phyloP scores from a whole-genome alignment of 2,888 invertebrate genomes.

The Coelinius sp. region DNA sequence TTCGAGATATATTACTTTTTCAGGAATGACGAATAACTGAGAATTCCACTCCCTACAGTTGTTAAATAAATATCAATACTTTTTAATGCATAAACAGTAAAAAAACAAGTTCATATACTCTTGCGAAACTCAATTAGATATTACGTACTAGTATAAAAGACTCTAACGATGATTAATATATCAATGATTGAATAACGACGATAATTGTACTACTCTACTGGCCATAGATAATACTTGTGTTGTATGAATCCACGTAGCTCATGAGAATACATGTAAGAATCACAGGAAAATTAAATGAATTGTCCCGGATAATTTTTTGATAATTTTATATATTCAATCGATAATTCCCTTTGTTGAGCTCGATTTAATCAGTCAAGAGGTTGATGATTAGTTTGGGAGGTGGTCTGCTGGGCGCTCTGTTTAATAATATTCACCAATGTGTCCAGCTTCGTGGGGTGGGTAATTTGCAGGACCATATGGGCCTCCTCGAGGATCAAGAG shows the following conservation, averaged over 20 bases:
- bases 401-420: constrained; percentile 55
- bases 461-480: constrained; percentile 73
- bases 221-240: constrained; percentile 10
- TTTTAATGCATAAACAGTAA: neutral
- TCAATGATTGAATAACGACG: neutral
- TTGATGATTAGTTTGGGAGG: constrained; percentile 27
- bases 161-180: neutral
- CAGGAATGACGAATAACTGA: neutral
- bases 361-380: constrained; percentile 39
- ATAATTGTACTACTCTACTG: constrained; percentile 7
- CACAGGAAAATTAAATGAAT: constrained; percentile 10
- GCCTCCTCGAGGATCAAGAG: constrained; percentile 77
- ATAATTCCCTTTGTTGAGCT: too few species aligned
- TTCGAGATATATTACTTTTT: constrained; percentile 8
- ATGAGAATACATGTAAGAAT: constrained; percentile 3
- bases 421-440: constrained; percentile 61
- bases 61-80: constrained; percentile 24
- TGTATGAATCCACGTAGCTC: neutral
- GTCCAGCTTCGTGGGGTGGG: constrained; percentile 57
- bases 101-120: neutral
- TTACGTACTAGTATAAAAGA: neutral
- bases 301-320: neutral
- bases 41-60: constrained; percentile 29
- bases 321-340: neutral
- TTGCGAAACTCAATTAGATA: neutral